phyloP scores from a whole-genome alignment of 2,888 invertebrate species.

The Hirtodrosophila alboralis region DNA sequence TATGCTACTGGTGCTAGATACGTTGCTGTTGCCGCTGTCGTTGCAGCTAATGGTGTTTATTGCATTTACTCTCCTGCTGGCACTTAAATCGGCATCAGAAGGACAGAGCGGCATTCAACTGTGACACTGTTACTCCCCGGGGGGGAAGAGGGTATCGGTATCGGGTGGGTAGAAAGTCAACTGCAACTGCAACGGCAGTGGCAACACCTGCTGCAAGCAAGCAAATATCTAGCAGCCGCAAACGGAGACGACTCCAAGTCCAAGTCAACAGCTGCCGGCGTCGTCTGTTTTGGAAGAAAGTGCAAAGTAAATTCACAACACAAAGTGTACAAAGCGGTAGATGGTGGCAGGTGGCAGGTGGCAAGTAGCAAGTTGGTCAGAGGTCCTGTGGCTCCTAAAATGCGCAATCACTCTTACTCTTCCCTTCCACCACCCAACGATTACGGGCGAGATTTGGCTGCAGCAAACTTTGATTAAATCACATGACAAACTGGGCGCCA shows the following conservation, averaged over 20 bases:
- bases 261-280: constrained; percentile 49
- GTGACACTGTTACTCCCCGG: constrained; percentile 52
- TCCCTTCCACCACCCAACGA: constrained; percentile 26
- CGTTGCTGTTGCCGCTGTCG: constrained; percentile 12
- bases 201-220: constrained; percentile 59
- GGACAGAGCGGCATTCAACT: constrained; percentile 41
- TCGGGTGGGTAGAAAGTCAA: constrained; percentile 13
- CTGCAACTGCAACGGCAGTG: constrained; percentile 14
- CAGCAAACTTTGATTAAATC: constrained; percentile 76
- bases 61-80: constrained; percentile 74
- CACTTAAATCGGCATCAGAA: constrained; percentile 72
- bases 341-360: background rate
- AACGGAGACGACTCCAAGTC: constrained; percentile 20
- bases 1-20: background rate
- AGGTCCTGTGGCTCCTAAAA: constrained; percentile 34
- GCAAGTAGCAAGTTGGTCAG: constrained; percentile 23
- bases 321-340: constrained; percentile 52
- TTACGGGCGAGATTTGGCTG: constrained; percentile 65
- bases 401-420: constrained; percentile 44
- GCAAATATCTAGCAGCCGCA: constrained; percentile 64
- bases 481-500: constrained; percentile 57
- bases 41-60: constrained; percentile 77
- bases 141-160: background rate
- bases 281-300: constrained; percentile 61
- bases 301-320: constrained; percentile 75